A percentile compares a stretch with the other conserved stretches of the same genome.
phyloP scores from a whole-genome alignment of 1,140 invertebrate species.

The Euwallacea fornicatus region DNA sequence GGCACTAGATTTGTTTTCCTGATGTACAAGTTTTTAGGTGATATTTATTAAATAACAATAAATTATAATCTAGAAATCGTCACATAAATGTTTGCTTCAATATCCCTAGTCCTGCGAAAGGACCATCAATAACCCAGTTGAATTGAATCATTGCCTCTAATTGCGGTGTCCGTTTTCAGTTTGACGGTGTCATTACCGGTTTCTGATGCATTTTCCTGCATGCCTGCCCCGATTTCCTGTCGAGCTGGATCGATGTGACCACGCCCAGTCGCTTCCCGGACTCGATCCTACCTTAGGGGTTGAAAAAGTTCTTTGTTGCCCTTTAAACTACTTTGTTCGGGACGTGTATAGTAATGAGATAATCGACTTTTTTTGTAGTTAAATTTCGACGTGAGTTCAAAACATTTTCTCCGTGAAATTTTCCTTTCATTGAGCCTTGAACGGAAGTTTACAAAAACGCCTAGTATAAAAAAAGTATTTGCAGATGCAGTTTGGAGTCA shows the following conservation, averaged over 20 bases:
- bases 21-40: constrained; percentile 9
- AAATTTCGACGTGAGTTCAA: too few relatives aligned
- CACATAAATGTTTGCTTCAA: not conserved
- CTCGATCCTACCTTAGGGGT: too few relatives aligned
- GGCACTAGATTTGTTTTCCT: constrained; percentile 10
- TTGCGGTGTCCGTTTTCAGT: constrained; percentile 36
- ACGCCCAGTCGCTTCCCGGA: constrained; percentile 29
- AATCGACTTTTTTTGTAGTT: too few relatives aligned
- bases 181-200: constrained; percentile 33
- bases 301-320: too few relatives aligned
- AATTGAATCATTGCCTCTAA: constrained; percentile 19
- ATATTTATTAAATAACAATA: constrained; percentile 19
- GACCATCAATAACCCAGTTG: not conserved
- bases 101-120: not conserved
- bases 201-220: constrained; percentile 33
- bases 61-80: not conserved
- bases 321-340: too few relatives aligned
- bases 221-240: constrained; percentile 31
- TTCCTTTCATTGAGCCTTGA: too few relatives aligned
- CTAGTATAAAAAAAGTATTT: too few relatives aligned
- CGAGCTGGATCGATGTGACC: constrained; percentile 27
- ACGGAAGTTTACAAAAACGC: too few relatives aligned
- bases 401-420: too few relatives aligned
- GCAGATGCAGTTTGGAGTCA: too few relatives aligned
- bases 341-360: too few relatives aligned